Evolutionary conservation across 1,140 invertebrate genomes (phyloP).

Genomic region (Palaemon carinicauda): DNA sequence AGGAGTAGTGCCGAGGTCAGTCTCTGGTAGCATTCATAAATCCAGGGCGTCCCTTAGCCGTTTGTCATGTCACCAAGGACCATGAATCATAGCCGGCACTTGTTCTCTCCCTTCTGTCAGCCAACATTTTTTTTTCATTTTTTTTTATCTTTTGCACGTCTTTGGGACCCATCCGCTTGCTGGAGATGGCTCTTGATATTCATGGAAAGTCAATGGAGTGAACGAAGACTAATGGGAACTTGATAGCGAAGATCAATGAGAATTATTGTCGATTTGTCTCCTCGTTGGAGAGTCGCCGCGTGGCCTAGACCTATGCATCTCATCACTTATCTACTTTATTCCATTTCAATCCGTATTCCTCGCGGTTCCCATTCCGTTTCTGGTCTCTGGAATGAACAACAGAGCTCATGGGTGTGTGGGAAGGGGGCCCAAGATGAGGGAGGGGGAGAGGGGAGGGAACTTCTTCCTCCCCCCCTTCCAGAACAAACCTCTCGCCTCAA

Average conservation of each 20-base stretch:
- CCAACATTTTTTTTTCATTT: neutral
- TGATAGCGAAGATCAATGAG: neutral
- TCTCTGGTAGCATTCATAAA: neutral
- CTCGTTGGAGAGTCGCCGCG: too few relatives aligned
- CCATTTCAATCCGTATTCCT: too few relatives aligned
- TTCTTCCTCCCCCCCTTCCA: too few relatives aligned
- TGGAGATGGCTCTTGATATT: neutral
- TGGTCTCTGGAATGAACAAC: too few relatives aligned
- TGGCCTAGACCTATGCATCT: too few relatives aligned
- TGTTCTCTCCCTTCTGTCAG: neutral
- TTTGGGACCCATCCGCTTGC: neutral
- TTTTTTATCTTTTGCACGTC: neutral
- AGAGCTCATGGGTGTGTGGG: too few relatives aligned
- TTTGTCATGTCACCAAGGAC: neutral
- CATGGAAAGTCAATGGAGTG: neutral
- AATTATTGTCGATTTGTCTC: too few relatives aligned
- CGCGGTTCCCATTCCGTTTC: too few relatives aligned
- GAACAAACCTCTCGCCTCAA: slow-evolving; percentile 12
- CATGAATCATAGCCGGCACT: neutral
- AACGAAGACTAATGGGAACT: neutral
- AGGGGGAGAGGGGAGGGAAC: too few relatives aligned
- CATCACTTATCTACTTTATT: too few relatives aligned
- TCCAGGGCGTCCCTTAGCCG: neutral
- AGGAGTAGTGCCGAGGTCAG: neutral
- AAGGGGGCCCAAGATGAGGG: too few relatives aligned